Percentiles rank a stretch among this genome's conserved stretches.
phyloP scores from a whole-genome alignment of 2,113 vertebrate genomes.

The Todiramphus saurophagus region DNA sequence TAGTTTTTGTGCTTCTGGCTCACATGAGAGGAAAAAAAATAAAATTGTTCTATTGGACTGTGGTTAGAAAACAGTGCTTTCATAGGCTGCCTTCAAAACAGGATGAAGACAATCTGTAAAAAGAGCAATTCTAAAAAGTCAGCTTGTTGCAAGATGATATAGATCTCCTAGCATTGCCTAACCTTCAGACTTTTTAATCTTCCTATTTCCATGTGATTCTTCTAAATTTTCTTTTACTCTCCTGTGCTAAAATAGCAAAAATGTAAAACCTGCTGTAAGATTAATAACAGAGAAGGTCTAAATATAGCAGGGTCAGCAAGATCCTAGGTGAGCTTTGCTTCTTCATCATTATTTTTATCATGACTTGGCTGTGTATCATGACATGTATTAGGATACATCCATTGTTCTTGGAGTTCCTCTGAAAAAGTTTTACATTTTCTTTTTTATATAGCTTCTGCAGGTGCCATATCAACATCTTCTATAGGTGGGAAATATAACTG shows the following conservation, averaged over 20 bases:
- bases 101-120: neutral
- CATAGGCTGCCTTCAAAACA: neutral
- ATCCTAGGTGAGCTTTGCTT: neutral
- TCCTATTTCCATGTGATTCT: neutral
- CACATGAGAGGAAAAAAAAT: conserved; percentile 14
- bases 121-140: neutral
- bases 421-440: neutral
- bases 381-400: neutral
- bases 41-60: conserved; percentile 10
- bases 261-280: neutral
- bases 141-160: neutral
- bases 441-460: neutral
- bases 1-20: neutral
- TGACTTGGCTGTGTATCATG: neutral
- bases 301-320: neutral
- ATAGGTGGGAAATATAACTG: neutral
- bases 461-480: neutral
- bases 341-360: conserved; percentile 7
- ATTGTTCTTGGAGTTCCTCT: neutral
- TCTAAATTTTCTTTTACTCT: conserved; percentile 10
- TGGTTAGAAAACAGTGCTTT: neutral
- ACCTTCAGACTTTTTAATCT: conserved; percentile 7
- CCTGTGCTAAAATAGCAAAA: neutral
- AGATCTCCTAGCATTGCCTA: conserved; percentile 8
- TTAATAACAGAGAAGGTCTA: neutral